A percentile compares a stretch with the other conserved stretches of the same genome.
These are phyloP conservation scores for Temnothorax curvispinosus DNA, from an alignment of 1,140 invertebrate genomes.

Conservation along the genomic window DNA sequence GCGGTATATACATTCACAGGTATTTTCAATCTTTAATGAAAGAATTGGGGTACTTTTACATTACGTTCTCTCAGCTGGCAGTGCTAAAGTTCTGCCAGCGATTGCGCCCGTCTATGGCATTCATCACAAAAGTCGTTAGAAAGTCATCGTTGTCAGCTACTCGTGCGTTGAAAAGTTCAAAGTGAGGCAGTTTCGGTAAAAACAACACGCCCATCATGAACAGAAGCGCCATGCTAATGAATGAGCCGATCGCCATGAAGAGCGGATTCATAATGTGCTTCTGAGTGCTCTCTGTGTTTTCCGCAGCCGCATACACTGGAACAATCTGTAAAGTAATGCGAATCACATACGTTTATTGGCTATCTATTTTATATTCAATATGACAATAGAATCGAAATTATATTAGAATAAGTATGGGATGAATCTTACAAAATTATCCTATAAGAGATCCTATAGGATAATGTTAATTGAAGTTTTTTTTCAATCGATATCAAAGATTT, in stretches of 20 bases:
- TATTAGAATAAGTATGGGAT: background rate
- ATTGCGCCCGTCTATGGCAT: slow-evolving; percentile 72
- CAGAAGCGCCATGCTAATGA: slow-evolving; percentile 76
- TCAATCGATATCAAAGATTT: background rate
- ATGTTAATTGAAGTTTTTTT: background rate
- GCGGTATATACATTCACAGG: background rate
- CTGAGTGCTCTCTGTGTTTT: slow-evolving; percentile 65
- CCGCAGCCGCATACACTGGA: slow-evolving; percentile 40
- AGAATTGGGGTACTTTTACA: background rate
- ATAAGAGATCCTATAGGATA: background rate
- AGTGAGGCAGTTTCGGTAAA: slow-evolving; percentile 71
- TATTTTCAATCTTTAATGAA: background rate
- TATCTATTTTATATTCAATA: background rate
- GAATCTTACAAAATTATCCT: background rate
- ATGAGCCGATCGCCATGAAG: slow-evolving; percentile 77
- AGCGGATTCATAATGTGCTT: slow-evolving; percentile 76
- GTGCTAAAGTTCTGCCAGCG: slow-evolving; percentile 45
- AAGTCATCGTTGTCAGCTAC: slow-evolving; percentile 72
- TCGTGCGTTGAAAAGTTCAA: slow-evolving; percentile 67
- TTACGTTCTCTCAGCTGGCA: slow-evolving; percentile 10
- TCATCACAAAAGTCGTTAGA: slow-evolving; percentile 71
- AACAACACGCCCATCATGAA: slow-evolving; percentile 78
- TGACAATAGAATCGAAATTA: background rate
- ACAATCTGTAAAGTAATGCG: slow-evolving; percentile 51
- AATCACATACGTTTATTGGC: background rate